These are phyloP conservation scores for Rotaria macrura DNA, from an alignment of 2,888 invertebrate genomes.

Conservation along the genomic window DNA sequence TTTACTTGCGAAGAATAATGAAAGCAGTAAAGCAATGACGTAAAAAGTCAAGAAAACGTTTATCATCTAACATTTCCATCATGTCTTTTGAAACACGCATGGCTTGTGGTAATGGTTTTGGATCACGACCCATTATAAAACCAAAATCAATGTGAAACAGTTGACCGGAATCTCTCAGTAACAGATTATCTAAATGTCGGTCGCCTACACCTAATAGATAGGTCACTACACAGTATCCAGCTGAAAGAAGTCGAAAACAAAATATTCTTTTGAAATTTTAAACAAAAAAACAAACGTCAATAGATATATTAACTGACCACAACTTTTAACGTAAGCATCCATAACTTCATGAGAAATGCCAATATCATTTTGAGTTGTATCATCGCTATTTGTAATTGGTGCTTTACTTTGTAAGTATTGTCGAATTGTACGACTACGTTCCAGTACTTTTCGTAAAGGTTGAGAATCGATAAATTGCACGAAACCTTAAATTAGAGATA, in stretches of 20 bases:
- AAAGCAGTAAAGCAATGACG: conserved; percentile 86
- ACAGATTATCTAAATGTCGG: conserved; percentile 87
- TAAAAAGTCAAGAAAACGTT: conserved; percentile 63
- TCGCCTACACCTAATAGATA: conserved; percentile 93
- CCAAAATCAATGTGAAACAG: conserved; percentile 96
- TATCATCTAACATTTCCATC: conserved; percentile 70
- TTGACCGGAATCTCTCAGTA: conserved; percentile 74
- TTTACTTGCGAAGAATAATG: conserved; percentile 71
- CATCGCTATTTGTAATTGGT: conserved; percentile 56
- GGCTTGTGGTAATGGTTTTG: conserved; percentile 93
- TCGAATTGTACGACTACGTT: not conserved
- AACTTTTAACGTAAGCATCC: conserved; percentile 75
- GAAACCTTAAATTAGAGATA: not conserved
- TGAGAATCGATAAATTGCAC: conserved; percentile 32
- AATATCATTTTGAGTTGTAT: conserved; percentile 76
- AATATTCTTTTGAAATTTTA: not conserved
- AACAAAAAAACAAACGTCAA: not conserved
- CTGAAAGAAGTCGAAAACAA: conserved; percentile 48
- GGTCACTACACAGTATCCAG: conserved; percentile 95
- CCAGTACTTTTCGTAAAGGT: not conserved
- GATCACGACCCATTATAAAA: conserved; percentile 89
- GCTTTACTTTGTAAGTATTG: conserved; percentile 7
- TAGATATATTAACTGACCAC: conserved; percentile 54
- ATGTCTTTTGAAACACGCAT: conserved; percentile 98
- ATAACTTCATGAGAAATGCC: conserved; percentile 85